A percentile compares a stretch with the other conserved stretches of the same genome.
These are phyloP conservation scores for Andrena chrysosceles DNA, from an alignment of 2,888 invertebrate genomes.

Conservation along the genomic window DNA sequence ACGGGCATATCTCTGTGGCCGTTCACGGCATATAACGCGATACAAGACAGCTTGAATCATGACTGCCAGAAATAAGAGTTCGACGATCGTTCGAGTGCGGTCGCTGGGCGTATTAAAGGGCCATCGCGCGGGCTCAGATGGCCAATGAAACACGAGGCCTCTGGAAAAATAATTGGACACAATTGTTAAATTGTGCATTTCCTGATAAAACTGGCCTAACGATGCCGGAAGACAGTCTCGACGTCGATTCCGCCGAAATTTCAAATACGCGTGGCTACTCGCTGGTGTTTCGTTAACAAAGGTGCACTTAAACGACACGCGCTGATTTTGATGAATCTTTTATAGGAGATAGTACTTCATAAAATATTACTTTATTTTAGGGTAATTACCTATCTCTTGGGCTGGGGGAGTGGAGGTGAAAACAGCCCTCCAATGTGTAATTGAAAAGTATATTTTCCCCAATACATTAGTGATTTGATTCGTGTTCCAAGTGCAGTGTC, in stretches of 20 bases:
- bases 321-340: no score
- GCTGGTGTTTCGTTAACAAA: background rate
- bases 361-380: no score
- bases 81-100: slow-evolving; percentile 63
- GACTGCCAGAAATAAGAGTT: slow-evolving; percentile 58
- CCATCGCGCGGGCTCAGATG: slow-evolving; percentile 65
- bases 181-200: slow-evolving; percentile 83
- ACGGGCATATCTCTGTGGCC: background rate
- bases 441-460: no score
- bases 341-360: no score
- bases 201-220: slow-evolving; percentile 75
- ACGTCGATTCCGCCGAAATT: slow-evolving; percentile 67
- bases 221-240: slow-evolving; percentile 63
- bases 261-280: slow-evolving; percentile 9
- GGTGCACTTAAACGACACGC: no score
- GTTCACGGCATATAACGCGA: background rate
- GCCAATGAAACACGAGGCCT: slow-evolving; percentile 74
- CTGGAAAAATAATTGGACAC: slow-evolving; percentile 81
- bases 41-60: slow-evolving; percentile 24
- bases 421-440: no score
- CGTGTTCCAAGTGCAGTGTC: no score
- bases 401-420: no score
- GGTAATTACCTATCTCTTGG: no score
- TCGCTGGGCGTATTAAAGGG: slow-evolving; percentile 31
- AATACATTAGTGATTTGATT: no score